phyloP scores from a whole-genome alignment of 1,140 invertebrate species.

The Neotoxoptera formosana region DNA sequence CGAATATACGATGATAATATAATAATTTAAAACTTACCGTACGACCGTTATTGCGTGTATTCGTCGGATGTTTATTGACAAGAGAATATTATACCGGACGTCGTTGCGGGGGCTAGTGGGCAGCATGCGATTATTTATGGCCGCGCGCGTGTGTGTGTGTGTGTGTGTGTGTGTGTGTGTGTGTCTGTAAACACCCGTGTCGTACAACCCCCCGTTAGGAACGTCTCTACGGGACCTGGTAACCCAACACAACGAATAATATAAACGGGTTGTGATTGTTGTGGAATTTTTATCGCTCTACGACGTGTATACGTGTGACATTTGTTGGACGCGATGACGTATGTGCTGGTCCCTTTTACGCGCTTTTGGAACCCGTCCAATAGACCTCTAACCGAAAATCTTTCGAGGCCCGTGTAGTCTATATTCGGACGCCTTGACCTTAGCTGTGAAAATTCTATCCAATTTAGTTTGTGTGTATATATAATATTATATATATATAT shows the following conservation, averaged over 20 bases:
- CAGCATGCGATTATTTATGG: conserved; percentile 20
- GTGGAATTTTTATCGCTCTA: conserved; percentile 1
- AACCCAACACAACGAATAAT: neutral
- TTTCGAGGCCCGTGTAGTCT: neutral
- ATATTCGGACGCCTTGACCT: conserved; percentile 56
- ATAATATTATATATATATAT: no score
- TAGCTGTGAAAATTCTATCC: conserved; percentile 43
- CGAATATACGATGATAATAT: neutral
- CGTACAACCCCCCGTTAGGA: conserved; percentile 3
- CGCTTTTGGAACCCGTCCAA: conserved; percentile 27
- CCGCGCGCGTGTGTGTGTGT: neutral
- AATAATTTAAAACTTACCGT: neutral
- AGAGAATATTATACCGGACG: conserved; percentile 11
- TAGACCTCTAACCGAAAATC: conserved; percentile 34
- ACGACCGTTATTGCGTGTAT: neutral
- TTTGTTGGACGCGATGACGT: neutral
- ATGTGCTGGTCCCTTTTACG: conserved; percentile 28
- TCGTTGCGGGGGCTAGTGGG: neutral
- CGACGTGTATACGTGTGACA: neutral
- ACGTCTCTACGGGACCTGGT: neutral
- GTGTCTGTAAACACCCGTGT: neutral
- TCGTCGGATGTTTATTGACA: conserved; percentile 11
- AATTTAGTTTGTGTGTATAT: neutral
- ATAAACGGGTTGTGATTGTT: conserved; percentile 20
- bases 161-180: neutral